These are phyloP conservation scores for Gambusia yucatana DNA, from an alignment of 2,797 vertebrate species.

Conservation along the genomic window DNA sequence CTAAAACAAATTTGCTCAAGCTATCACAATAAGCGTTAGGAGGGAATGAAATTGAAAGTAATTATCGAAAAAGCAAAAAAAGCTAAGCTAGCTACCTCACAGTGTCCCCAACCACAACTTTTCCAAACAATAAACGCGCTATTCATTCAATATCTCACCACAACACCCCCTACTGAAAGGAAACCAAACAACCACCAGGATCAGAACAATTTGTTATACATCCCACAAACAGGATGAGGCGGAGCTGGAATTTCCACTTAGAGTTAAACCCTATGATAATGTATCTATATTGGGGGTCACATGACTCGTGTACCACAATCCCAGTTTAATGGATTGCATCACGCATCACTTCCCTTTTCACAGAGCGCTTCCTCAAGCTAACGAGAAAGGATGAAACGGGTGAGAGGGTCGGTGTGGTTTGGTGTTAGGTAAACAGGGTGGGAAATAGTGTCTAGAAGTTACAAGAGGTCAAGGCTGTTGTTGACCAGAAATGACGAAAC, in stretches of 20 bases:
- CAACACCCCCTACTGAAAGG: slow-evolving; percentile 40
- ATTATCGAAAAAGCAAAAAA: background rate
- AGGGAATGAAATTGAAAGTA: background rate
- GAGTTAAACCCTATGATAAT: slow-evolving; percentile 3
- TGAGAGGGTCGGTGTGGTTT: background rate
- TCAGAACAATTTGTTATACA: slow-evolving; percentile 41
- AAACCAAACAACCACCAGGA: slow-evolving; percentile 21
- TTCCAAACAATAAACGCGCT: slow-evolving; percentile 36
- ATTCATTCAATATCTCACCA: slow-evolving; percentile 33
- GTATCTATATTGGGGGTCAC: slow-evolving; percentile 40
- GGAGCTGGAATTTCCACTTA: slow-evolving; percentile 62
- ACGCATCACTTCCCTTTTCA: slow-evolving; percentile 63
- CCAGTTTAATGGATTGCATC: slow-evolving; percentile 11
- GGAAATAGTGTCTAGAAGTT: slow-evolving; percentile 1
- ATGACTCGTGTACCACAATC: slow-evolving; percentile 34
- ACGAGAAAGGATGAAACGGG: background rate
- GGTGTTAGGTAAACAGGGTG: background rate
- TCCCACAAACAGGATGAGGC: background rate
- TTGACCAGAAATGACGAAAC: slow-evolving; percentile 8
- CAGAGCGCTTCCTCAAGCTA: slow-evolving; percentile 50
- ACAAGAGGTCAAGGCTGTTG: slow-evolving; percentile 12
- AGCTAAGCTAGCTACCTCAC: background rate
- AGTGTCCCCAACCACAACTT: slow-evolving; percentile 41
- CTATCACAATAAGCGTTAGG: background rate
- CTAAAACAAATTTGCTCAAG: background rate